Base-by-base conservation (phyloP, 2,113 vertebrate genomes). In the Mesocricetus auratus region DNA sequence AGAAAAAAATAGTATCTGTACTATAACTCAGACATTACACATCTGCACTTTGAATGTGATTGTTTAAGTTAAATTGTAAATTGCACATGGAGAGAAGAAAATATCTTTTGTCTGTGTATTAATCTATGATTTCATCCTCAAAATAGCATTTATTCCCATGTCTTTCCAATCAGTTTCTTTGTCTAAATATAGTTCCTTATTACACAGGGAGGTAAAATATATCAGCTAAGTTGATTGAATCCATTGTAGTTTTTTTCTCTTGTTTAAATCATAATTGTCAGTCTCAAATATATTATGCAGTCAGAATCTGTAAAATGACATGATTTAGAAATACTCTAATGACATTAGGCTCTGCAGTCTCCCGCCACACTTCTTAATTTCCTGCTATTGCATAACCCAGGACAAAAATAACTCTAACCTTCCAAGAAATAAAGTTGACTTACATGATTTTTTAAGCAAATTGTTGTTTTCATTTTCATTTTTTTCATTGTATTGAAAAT, bases 361-460 rank as follows among this genome's bases (percentile, higher is more conserved):
- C n/a, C 21, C 75, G 60, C 3, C 6, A 79, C 0, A 42, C 17
- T 77, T 53, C 15, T 29, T 33, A 79, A 62, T 62, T 94, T 77
- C 31, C 7, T 64, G 8, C 73, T 64, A 75, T 42, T 85, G 13
- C 39, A 95, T 85, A 94, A 4, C 7, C 7, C 66, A 66, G 7
- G 7, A 21, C 75, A 74, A 74, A 60, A 42, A 56, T 56, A 56
- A 13, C 53, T 56, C 53, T 13, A 56, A 56, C 91, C 68, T 86
- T 4, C 22, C 47, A 47, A 92, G 58, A n/a, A 91, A 88, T 89
- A 93, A 94, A 94, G n/a, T 68, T 83, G 5, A 90, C 12, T 79
- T 66, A 56, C 33, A 9, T 78, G 71, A 13, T 3, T 60, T 89
- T n/a, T 58, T 42, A 4, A 42, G 17, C 68, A n/a, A 69, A 13